Evolutionary conservation across 37 sponge, comb jelly and placozoan genomes (phyloP), one percentile per base, ranked within the genome.

Genomic region (Hexactinellida sp.): DNA sequence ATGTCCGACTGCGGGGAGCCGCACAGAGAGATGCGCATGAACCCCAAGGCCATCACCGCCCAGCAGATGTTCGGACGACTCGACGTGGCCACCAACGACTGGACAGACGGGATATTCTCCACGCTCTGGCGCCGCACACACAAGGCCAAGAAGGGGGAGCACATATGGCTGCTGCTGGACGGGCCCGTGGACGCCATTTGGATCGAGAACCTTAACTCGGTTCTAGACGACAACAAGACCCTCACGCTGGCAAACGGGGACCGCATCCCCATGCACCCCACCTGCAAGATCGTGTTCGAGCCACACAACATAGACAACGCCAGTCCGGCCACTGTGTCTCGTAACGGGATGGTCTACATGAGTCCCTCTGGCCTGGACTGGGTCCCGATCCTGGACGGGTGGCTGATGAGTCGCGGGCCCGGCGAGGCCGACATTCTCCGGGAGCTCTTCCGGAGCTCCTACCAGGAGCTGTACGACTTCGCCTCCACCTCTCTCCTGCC

Each of bases 261-360:
- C 88, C 86, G 99, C 25, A 98, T 98, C 36, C 99, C 99, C 82
- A 98, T 98, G 99, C 87, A 89, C 47, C 91, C 95, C 9, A 91
- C 92, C 54, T 92, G 95, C 89, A 95, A 98, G 88, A 88, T 98
- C 55, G 91, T 95, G 52, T 98, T 98, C 89, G 99, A 98, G 82
- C 95, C 96, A 16, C 92, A 98, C 90, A 98, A 98, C 88, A 94
- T 98, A 1, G 99, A 98, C 92, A 98, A 98, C 84, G 99, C 99
- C 37, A 95, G 95, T 24, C 99, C 99, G 1, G 99, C 99, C 83
- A 98, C 99, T 30, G 99, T 98, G 10, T 98, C 99, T 24, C 92
- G 99, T 3, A 98, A 98, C 82, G 99, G 99, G 16, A 98, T 98
- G 99, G 99, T 98, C 36, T 98, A 91, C 93, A 98, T 98, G 99